phyloP scores from a whole-genome alignment of 2,797 vertebrate genomes.

The Halcyon leucocephala region DNA sequence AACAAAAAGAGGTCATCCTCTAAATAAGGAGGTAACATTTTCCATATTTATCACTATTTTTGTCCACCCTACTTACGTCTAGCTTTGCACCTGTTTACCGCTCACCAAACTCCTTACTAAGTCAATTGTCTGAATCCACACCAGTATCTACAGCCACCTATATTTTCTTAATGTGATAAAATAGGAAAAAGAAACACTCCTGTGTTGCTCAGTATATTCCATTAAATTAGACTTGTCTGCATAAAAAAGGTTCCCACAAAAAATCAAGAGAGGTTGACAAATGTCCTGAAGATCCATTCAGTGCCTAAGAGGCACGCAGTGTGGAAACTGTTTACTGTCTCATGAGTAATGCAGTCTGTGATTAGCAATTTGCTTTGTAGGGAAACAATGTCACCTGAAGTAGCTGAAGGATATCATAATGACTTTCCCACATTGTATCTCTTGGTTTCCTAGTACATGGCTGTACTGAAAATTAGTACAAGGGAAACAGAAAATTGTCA shows the following conservation, averaged over 20 bases:
- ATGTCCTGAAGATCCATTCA: neutral
- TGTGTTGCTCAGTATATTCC: neutral
- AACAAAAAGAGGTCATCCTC: neutral
- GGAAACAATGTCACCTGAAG: neutral
- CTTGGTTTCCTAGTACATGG: neutral
- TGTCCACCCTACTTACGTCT: neutral
- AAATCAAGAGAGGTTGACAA: neutral
- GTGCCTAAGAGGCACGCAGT: neutral
- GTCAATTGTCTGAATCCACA: neutral
- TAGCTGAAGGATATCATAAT: neutral
- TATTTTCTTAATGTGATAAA: neutral
- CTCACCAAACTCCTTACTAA: neutral
- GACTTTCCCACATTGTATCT: neutral
- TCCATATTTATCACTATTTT: neutral
- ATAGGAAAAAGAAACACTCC: neutral
- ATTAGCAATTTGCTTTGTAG: constrained; percentile 36
- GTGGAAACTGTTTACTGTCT: constrained; percentile 11
- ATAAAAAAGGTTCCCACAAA: accelerated
- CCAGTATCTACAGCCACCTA: neutral
- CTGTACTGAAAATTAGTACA: neutral
- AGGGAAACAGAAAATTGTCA: neutral
- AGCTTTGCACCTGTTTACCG: neutral
- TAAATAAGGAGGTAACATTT: neutral
- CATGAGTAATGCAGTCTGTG: neutral
- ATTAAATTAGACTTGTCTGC: neutral